phyloP scores from a whole-genome alignment of 2,797 vertebrate genomes.

The Hydrolagus colliei region DNA sequence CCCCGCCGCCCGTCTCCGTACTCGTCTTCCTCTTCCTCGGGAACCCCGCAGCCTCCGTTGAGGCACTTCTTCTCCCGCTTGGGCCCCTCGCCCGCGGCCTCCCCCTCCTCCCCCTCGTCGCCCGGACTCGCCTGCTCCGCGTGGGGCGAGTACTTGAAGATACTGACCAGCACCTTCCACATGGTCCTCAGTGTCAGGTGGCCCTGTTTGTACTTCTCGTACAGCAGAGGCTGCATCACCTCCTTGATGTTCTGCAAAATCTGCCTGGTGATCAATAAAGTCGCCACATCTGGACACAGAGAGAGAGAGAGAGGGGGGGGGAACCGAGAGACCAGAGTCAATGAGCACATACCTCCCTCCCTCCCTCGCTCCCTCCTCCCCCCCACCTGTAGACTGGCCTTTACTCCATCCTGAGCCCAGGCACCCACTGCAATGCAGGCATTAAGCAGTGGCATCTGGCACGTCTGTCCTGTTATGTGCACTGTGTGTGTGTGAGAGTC shows the following conservation, averaged over 20 bases:
- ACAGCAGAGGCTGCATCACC: slow-evolving; percentile 88
- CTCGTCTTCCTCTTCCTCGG: slow-evolving; percentile 70
- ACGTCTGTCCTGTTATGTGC: not conserved
- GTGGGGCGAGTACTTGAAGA: slow-evolving; percentile 60
- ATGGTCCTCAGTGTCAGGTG: slow-evolving; percentile 66
- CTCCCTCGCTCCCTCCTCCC: not conserved
- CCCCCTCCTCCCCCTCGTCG: slow-evolving; percentile 47
- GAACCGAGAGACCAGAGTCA: not conserved
- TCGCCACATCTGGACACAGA: slow-evolving; percentile 77
- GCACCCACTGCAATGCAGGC: not conserved
- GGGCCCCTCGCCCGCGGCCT: slow-evolving; percentile 35
- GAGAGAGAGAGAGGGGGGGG: slow-evolving; percentile 19
- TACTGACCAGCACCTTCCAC: slow-evolving; percentile 61
- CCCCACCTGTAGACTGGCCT: not conserved
- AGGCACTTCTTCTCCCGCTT: slow-evolving; percentile 74
- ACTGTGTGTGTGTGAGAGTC: no score
- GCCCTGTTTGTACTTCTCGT: slow-evolving; percentile 76
- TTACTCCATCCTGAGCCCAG: not conserved
- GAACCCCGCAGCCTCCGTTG: slow-evolving; percentile 83
- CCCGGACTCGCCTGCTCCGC: slow-evolving; percentile 39
- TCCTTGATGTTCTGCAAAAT: slow-evolving; percentile 90
- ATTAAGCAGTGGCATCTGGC: not conserved
- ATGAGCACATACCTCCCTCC: not conserved
- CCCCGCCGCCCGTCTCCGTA: slow-evolving; percentile 48
- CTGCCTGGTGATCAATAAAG: slow-evolving; percentile 90